Percentiles rank a stretch among this genome's conserved stretches.
These are phyloP conservation scores for Rhimphoctona megacephalus DNA, from an alignment of 2,888 invertebrate genomes.

Conservation along the genomic window DNA sequence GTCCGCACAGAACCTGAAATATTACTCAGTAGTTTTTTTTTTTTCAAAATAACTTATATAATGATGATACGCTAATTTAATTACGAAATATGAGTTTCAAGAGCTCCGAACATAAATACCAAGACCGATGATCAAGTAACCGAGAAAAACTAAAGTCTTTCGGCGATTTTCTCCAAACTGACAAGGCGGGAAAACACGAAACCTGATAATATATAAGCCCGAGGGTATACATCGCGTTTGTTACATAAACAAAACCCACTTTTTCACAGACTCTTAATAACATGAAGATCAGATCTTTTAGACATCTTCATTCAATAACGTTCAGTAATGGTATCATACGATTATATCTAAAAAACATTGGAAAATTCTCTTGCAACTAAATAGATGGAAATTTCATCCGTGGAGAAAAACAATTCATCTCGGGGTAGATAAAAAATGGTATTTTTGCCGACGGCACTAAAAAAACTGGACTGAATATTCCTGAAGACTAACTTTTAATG, in stretches of 20 bases:
- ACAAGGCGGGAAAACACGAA: neutral
- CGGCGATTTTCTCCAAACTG: conserved; percentile 1
- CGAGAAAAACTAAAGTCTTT: neutral
- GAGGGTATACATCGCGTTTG: neutral
- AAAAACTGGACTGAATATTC: neutral
- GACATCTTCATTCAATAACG: neutral
- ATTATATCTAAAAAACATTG: neutral
- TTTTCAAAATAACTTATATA: neutral
- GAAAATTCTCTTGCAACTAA: neutral
- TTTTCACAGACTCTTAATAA: neutral
- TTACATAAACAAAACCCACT: neutral
- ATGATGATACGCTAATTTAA: neutral
- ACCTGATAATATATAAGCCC: conserved; percentile 1
- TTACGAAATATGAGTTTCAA: neutral
- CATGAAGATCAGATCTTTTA: neutral
- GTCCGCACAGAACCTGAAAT: neutral
- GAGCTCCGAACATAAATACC: neutral
- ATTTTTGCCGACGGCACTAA: no score
- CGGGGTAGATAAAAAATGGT: no score
- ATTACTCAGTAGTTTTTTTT: neutral
- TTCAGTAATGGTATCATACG: neutral
- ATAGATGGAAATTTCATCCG: neutral
- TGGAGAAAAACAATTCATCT: neutral
- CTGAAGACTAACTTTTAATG: neutral
- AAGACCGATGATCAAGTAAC: neutral